Evolutionary conservation across 2,797 vertebrate genomes (phyloP).

Genomic region (Lagodon rhomboides): DNA sequence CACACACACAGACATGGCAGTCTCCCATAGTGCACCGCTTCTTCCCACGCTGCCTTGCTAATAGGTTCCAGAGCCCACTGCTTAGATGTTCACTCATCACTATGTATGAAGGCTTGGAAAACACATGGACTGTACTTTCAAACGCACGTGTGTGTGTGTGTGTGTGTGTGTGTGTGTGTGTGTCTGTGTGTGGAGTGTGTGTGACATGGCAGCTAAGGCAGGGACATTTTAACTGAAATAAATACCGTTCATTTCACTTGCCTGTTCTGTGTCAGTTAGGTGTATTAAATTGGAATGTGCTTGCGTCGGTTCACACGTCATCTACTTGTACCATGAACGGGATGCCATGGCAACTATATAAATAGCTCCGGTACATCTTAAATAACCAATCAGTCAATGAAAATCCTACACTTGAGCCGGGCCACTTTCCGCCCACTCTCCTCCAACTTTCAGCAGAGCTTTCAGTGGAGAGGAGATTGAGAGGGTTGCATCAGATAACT

Average conservation of each 20-base stretch:
- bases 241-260: background rate
- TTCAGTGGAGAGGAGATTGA: slow-evolving; percentile 2
- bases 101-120: slow-evolving; percentile 48
- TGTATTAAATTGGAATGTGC: slow-evolving; percentile 39
- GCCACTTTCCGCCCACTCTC: slow-evolving; percentile 53
- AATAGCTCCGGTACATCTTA: slow-evolving; percentile 71
- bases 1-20: slow-evolving; percentile 45
- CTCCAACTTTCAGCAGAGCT: slow-evolving; percentile 49
- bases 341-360: slow-evolving; percentile 75
- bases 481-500: slow-evolving; percentile 7
- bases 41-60: slow-evolving; percentile 77
- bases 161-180: slow-evolving; percentile 6
- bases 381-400: slow-evolving; percentile 73
- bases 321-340: slow-evolving; percentile 39
- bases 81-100: slow-evolving; percentile 61
- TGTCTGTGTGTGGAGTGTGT: background rate
- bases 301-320: slow-evolving; percentile 60
- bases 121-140: slow-evolving; percentile 23
- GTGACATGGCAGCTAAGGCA: background rate
- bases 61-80: slow-evolving; percentile 72
- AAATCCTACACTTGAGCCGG: slow-evolving; percentile 57
- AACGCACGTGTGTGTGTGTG: background rate
- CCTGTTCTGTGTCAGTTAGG: slow-evolving; percentile 16
- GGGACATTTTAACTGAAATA: background rate
- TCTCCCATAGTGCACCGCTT: slow-evolving; percentile 69